Percentiles rank a stretch among this genome's conserved stretches.
Conservation (phyloP, 1,140 invertebrate species). For the Pseudomyrmex cubaensis region DNA sequence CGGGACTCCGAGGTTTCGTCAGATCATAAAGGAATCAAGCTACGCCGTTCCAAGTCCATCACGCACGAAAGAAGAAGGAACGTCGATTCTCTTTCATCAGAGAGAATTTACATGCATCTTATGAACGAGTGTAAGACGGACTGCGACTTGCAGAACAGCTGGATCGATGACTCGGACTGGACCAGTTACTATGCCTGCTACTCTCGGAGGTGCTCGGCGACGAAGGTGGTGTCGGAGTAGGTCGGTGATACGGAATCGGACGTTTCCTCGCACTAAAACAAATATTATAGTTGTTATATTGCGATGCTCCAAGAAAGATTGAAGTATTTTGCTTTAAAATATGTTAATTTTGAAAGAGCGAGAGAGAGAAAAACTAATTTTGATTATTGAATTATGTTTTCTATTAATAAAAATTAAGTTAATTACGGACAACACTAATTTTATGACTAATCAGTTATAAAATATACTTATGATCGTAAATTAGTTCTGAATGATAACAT, state of each 20-base stretch:
- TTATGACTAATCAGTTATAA: background rate
- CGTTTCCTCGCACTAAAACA: constrained; percentile 93
- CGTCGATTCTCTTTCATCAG: constrained; percentile 29
- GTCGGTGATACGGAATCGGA: constrained; percentile 95
- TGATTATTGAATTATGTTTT: background rate
- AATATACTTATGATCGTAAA: background rate
- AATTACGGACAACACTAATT: background rate
- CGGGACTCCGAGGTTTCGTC: background rate
- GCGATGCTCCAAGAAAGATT: background rate
- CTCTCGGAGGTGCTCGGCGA: constrained; percentile 89
- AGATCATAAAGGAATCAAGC: constrained; percentile 20
- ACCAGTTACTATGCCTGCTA: constrained; percentile 85
- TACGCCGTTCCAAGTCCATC: constrained; percentile 50
- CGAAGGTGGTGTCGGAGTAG: constrained; percentile 90
- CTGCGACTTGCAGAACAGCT: constrained; percentile 82
- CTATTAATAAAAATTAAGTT: constrained; percentile 10
- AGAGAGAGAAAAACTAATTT: background rate
- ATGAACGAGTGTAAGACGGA: constrained; percentile 79
- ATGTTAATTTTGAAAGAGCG: constrained; percentile 29
- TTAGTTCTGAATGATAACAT: background rate
- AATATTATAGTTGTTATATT: constrained; percentile 67
- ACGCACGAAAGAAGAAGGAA: constrained; percentile 55
- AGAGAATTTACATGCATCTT: constrained; percentile 19
- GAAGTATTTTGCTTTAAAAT: background rate
- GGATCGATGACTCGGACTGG: constrained; percentile 82